Percentiles rank a stretch among this genome's conserved stretches.
Conservation (phyloP, 2,797 vertebrate species). For the Calcarius lapponicus region DNA sequence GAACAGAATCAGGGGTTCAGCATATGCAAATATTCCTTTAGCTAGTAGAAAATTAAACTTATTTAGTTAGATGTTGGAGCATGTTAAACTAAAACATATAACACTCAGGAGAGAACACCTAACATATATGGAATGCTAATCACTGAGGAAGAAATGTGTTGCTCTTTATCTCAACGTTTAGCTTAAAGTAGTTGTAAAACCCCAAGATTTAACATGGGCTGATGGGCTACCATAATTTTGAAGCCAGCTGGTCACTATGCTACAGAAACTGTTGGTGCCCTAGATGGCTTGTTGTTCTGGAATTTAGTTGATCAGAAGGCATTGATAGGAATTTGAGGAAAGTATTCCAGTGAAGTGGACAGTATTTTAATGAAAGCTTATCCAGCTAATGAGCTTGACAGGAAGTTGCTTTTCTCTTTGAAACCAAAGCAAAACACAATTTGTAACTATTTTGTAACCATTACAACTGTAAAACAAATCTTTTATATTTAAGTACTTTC, state of each 20-base stretch:
- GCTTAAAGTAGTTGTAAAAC: neutral
- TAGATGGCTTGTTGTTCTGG: conserved; percentile 53
- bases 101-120: neutral
- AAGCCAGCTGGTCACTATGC: conserved; percentile 28
- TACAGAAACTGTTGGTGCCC: conserved; percentile 21
- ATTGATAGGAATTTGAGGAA: conserved; percentile 37
- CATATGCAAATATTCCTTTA: neutral
- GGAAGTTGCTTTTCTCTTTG: neutral
- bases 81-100: neutral
- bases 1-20: neutral
- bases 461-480: neutral
- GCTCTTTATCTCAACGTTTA: neutral
- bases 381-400: conserved; percentile 23
- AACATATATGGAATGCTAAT: neutral
- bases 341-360: conserved; percentile 13
- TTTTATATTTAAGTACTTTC: neutral
- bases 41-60: neutral
- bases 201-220: neutral
- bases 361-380: conserved; percentile 57
- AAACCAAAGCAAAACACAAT: conserved; percentile 33
- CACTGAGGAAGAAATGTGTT: neutral
- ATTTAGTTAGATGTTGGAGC: neutral
- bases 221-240: conserved; percentile 8
- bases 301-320: conserved; percentile 45
- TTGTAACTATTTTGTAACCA: neutral